Evolutionary conservation across 2,888 invertebrate species (phyloP).

Genomic region (Cyrtodaria siliqua): DNA sequence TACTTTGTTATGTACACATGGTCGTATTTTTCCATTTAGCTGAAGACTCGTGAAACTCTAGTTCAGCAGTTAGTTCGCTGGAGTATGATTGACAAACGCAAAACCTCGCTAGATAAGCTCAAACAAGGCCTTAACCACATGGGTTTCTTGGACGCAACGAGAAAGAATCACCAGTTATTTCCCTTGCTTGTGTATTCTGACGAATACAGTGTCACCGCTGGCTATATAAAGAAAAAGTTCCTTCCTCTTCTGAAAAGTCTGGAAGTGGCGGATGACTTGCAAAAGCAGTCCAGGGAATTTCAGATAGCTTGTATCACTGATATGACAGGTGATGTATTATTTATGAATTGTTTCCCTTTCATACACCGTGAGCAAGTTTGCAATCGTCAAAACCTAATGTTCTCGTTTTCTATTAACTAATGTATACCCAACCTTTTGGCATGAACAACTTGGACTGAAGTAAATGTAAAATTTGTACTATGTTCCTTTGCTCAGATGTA

Average conservation of each 20-base stretch:
- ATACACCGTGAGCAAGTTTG: no score
- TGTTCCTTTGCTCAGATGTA: no score
- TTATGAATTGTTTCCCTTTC: no score
- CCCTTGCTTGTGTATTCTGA: constrained; percentile 53
- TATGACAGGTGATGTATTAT: constrained; percentile 53
- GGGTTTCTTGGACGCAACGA: constrained; percentile 43
- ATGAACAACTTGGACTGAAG: no score
- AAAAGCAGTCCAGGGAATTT: constrained; percentile 32
- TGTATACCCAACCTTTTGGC: no score
- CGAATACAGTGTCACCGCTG: constrained; percentile 50
- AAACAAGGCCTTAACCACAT: constrained; percentile 52
- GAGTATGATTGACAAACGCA: constrained; percentile 59
- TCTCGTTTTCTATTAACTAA: no score
- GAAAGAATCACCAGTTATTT: constrained; percentile 34
- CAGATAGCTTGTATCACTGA: constrained; percentile 34
- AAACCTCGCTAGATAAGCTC: constrained; percentile 51
- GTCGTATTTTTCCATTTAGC: no score
- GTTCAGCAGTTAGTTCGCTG: constrained; percentile 54
- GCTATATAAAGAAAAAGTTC: constrained; percentile 44
- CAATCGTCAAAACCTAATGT: no score
- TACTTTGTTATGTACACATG: no score
- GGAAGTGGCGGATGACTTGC: constrained; percentile 18
- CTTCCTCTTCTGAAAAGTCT: constrained; percentile 32
- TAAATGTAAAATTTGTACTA: no score
- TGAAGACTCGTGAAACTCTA: constrained; percentile 38